Evolutionary conservation across 2,113 vertebrate species (phyloP), one percentile per base, ranked within the genome.

Genomic region (Oncorhynchus clarkii): DNA sequence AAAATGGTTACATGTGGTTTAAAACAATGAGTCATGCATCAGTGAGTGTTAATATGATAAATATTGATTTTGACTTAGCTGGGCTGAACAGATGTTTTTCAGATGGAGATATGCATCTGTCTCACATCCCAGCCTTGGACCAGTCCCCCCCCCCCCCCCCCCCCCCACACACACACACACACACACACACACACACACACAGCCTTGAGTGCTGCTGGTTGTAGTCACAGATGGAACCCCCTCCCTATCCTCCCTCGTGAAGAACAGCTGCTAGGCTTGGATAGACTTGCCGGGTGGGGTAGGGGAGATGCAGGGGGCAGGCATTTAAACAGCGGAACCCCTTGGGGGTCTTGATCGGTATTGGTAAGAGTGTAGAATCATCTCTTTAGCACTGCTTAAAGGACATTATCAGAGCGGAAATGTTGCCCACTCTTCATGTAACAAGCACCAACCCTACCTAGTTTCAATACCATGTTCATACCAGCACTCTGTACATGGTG

Each of bases 251-350:
- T 29, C 22, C 77, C 45, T 59, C 2, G 27, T 65, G 74, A 76
- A 64, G 84, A 87, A 83, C 89, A 89, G 84, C 85, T 89, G 89
- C 75, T 60, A 79, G 73, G 79, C 84, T 72, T 45, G 39, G 39
- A 45, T 45, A 45, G 39, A 45, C 39, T 45, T 45, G 39, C 9
- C 39, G 39, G 39, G 9, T 45, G 39, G 39, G 39, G 9, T 45
- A 11, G 39, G 39, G 2, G 39, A 45, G 2, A 9, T 45, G 39
- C 39, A 45, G 9, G 73, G 68, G 73, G 64, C 29, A 70, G 72
- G 54, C 22, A 64, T n/a, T 64, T 22, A 22, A 11, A 64, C 62
- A 64, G 22, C 3, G 62, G 62, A 26, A 64, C 62, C 62, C 62
- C 62, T 64, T 64, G 22, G 62, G n/a, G 62, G 39, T 45, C 39